Conservation (phyloP, 2,888 invertebrate species). For the Lysandra coridon region DNA sequence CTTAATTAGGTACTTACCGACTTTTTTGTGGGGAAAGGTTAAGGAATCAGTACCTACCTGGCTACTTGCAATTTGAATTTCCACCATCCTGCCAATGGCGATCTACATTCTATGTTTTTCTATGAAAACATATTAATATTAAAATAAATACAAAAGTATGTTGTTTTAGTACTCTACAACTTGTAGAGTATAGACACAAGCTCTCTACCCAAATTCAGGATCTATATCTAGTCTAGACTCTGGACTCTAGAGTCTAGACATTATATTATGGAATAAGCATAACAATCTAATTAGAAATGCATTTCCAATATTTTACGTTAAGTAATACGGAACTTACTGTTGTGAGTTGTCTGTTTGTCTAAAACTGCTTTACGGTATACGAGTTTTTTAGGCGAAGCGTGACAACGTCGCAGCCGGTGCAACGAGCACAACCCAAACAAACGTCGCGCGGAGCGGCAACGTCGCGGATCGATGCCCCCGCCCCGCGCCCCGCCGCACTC, state of each 20-base stretch:
- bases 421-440: constrained; percentile 71
- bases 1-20: neutral
- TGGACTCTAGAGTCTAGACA: neutral
- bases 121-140: too few species aligned
- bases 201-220: neutral
- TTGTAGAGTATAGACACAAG: neutral
- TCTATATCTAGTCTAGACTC: neutral
- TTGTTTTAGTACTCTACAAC: neutral
- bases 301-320: constrained; percentile 19
- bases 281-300: constrained; percentile 3
- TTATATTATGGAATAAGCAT: neutral
- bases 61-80: too few species aligned
- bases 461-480: constrained; percentile 65
- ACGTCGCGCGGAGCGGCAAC: constrained; percentile 70
- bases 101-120: too few species aligned
- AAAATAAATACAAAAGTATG: too few species aligned
- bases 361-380: constrained; percentile 39
- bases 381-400: constrained; percentile 45
- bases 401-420: constrained; percentile 52
- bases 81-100: too few species aligned
- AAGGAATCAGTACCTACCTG: neutral
- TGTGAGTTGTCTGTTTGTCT: constrained; percentile 22
- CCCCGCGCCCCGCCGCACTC: constrained; percentile 47
- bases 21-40: neutral
- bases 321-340: neutral